Evolutionary conservation across 2,797 vertebrate species (phyloP).

Genomic region (Myotis daubentonii): DNA sequence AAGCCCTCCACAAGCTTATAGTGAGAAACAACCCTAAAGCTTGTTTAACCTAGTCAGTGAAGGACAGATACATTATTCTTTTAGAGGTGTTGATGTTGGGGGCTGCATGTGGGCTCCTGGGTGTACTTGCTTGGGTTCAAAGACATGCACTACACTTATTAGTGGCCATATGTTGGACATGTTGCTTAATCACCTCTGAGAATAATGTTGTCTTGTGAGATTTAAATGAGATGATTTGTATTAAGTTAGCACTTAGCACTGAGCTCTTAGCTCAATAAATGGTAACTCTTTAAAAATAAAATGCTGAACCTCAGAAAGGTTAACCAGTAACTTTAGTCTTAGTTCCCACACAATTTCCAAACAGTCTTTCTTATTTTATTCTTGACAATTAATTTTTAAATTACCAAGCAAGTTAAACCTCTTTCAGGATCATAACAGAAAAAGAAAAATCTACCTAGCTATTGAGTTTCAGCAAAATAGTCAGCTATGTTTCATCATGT

Average conservation of each 20-base stretch:
- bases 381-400: not conserved
- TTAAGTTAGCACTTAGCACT: not conserved
- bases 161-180: not conserved
- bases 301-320: not conserved
- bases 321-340: not conserved
- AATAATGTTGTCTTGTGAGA: not conserved
- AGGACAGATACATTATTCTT: not conserved
- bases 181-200: not conserved
- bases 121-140: not conserved
- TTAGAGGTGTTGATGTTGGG: not conserved
- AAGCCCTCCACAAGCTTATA: constrained; percentile 42
- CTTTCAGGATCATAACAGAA: not conserved
- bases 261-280: not conserved
- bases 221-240: not conserved
- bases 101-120: not conserved
- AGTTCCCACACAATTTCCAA: not conserved
- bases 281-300: not conserved
- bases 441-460: not conserved
- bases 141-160: not conserved
- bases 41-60: not conserved
- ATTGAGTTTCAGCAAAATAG: not conserved
- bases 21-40: not conserved
- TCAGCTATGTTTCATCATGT: not conserved
- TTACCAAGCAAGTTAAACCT: not conserved
- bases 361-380: not conserved